These are phyloP conservation scores for Schizothorax lantsangensis DNA, from an alignment of 2,797 vertebrate genomes.

Conservation along the genomic window DNA sequence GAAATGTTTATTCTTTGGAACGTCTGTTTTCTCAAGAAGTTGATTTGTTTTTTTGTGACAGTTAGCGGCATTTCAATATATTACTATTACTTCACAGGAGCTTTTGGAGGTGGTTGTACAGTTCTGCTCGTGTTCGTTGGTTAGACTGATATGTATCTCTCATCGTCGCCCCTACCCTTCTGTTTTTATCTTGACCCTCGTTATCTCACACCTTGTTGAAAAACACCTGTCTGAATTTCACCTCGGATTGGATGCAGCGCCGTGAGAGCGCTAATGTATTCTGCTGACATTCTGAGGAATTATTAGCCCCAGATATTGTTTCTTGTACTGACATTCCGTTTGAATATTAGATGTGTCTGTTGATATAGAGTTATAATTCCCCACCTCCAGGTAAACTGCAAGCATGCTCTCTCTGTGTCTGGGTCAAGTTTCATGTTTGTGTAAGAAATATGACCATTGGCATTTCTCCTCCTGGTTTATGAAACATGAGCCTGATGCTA, in stretches of 20 bases:
- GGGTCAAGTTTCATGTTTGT: slow-evolving; percentile 71
- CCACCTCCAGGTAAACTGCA: slow-evolving; percentile 70
- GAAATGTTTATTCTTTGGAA: neutral
- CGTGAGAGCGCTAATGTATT: slow-evolving; percentile 67
- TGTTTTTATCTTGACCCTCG: neutral
- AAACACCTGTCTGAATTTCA: slow-evolving; percentile 54
- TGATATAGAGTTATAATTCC: slow-evolving; percentile 69
- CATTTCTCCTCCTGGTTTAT: slow-evolving; percentile 42
- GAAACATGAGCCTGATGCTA: slow-evolving; percentile 39
- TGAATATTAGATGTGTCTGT: slow-evolving; percentile 70
- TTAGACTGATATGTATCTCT: slow-evolving; percentile 32
- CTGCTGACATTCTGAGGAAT: slow-evolving; percentile 69
- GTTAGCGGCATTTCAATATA: neutral
- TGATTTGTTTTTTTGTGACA: neutral
- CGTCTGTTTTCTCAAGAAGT: neutral
- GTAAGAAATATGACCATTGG: slow-evolving; percentile 56
- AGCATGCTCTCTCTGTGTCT: slow-evolving; percentile 65
- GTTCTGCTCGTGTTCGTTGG: neutral
- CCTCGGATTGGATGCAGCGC: neutral
- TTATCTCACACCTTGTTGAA: slow-evolving; percentile 47
- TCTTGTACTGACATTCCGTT: slow-evolving; percentile 68
- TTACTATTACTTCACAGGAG: neutral
- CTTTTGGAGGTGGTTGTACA: neutral
- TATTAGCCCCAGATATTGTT: slow-evolving; percentile 75
- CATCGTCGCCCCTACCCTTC: neutral